These are phyloP conservation scores for Rapana venosa DNA, from an alignment of 2,888 invertebrate genomes.

Conservation along the genomic window DNA sequence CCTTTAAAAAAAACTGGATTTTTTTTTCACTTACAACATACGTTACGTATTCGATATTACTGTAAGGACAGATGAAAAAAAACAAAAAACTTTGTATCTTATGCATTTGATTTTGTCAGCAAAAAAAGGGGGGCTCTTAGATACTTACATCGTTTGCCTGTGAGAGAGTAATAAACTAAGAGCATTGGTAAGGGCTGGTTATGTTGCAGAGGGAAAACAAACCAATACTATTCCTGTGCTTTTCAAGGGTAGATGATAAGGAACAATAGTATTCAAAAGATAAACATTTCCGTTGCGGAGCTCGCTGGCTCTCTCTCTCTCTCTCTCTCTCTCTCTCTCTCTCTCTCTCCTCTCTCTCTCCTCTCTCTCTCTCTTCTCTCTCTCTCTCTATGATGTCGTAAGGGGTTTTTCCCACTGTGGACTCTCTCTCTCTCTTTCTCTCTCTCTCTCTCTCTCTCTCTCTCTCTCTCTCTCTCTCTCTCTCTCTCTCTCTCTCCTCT, in stretches of 20 bases:
- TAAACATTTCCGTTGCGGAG: no score
- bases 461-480: no score
- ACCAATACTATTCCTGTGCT: neutral
- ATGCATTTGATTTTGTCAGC: neutral
- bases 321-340: neutral
- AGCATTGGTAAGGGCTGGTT: neutral
- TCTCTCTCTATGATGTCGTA: neutral
- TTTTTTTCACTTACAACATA: neutral
- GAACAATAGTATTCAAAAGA: neutral
- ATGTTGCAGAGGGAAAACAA: neutral
- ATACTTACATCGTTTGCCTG: neutral
- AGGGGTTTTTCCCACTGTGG: no score
- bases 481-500: neutral
- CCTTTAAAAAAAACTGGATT: neutral
- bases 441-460: neutral
- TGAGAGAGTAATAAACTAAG: neutral
- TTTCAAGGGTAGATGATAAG: neutral
- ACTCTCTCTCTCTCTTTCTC: neutral
- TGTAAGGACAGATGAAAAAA: no score
- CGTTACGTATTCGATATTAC: no score
- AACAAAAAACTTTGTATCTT: neutral
- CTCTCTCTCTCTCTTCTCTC: neutral
- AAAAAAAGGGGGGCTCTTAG: neutral
- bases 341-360: neutral
- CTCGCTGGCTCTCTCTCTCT: no score